Evolutionary conservation across 2,888 invertebrate species (phyloP).

Genomic region (Ganaspis brasiliensis): DNA sequence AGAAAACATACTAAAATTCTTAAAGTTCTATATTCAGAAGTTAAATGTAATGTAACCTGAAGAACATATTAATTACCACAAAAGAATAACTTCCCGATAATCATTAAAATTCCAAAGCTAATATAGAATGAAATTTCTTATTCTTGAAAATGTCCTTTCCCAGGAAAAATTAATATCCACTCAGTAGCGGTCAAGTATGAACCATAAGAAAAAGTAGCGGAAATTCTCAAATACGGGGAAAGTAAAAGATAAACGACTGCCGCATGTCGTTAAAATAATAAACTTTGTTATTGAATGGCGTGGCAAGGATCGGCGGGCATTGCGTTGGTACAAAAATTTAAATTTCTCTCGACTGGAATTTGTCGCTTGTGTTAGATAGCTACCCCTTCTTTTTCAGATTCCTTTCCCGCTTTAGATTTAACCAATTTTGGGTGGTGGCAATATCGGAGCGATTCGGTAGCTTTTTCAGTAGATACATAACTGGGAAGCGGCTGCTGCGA

Average conservation of each 20-base stretch:
- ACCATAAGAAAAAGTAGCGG: slow-evolving; percentile 1
- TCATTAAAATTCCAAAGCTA: neutral
- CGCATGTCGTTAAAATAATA: slow-evolving; percentile 75
- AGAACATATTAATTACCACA: neutral
- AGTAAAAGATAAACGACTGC: slow-evolving; percentile 20
- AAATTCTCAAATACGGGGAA: slow-evolving; percentile 17
- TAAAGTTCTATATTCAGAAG: too few species aligned
- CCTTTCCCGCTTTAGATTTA: slow-evolving; percentile 53
- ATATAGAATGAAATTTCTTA: neutral
- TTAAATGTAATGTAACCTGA: neutral
- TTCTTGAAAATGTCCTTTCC: neutral
- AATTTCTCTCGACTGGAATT: slow-evolving; percentile 71
- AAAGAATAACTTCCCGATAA: neutral
- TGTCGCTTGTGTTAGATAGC: slow-evolving; percentile 65
- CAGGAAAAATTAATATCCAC: neutral
- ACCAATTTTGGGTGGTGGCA: slow-evolving; percentile 59
- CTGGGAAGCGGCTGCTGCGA: slow-evolving; percentile 58
- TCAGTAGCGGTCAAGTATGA: neutral
- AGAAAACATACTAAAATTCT: too few species aligned
- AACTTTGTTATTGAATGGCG: slow-evolving; percentile 73
- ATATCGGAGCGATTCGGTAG: slow-evolving; percentile 64
- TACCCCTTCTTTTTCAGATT: slow-evolving; percentile 45
- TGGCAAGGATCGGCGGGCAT: slow-evolving; percentile 57
- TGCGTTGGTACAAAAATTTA: slow-evolving; percentile 67
- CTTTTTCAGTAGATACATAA: slow-evolving; percentile 59